phyloP scores from a whole-genome alignment of 2,888 invertebrate species.

The Trichogramma evanescens region DNA sequence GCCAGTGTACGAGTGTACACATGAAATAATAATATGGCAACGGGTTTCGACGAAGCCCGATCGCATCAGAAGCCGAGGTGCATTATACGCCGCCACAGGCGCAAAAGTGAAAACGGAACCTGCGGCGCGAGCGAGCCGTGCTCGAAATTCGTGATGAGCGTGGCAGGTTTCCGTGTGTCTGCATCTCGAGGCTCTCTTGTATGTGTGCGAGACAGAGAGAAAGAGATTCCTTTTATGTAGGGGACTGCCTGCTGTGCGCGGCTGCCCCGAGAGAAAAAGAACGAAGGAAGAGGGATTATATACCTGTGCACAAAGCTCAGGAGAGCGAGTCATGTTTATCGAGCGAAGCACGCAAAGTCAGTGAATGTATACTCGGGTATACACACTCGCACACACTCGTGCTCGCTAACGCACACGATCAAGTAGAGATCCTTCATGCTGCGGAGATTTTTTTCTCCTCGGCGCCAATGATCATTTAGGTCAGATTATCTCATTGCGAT shows the following conservation, averaged over 20 bases:
- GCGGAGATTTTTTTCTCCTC: too few species aligned
- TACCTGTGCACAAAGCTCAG: too few species aligned
- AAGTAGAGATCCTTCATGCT: too few species aligned
- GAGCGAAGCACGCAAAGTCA: conserved; percentile 11
- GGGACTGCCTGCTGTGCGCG: neutral
- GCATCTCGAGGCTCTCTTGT: neutral
- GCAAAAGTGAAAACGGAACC: conserved; percentile 18
- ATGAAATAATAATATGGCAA: too few species aligned
- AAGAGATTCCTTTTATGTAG: too few species aligned
- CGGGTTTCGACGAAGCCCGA: too few species aligned
- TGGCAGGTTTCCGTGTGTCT: conserved; percentile 3
- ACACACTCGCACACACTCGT: too few species aligned
- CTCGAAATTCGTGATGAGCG: conserved; percentile 12
- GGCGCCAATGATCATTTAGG: too few species aligned
- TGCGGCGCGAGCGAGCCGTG: neutral
- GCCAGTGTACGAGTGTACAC: too few species aligned
- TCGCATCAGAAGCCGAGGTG: too few species aligned
- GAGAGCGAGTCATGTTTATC: conserved; percentile 13
- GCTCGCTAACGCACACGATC: too few species aligned
- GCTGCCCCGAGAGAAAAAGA: neutral
- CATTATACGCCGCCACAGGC: neutral
- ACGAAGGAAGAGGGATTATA: neutral
- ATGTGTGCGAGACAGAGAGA: neutral
- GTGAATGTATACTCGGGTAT: neutral
- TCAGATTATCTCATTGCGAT: too few species aligned